Evolutionary conservation across 2,888 invertebrate species (phyloP).

Genomic region (Dione vanillae): DNA sequence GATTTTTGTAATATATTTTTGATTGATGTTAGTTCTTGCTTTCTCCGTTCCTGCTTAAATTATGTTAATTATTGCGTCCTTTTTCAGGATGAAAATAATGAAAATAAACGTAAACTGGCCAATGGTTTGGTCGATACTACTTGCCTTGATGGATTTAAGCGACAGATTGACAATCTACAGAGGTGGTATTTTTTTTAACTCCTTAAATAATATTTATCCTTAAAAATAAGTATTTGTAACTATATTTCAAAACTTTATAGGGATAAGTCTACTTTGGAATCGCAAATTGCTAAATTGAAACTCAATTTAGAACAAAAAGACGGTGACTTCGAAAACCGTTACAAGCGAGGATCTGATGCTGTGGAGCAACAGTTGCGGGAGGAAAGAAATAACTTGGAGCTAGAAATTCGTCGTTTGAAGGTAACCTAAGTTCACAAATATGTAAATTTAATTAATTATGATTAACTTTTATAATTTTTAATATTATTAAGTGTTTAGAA

Average conservation of each 20-base stretch:
- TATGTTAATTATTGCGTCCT: no score
- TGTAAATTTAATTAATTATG: no score
- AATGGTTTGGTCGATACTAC: constrained; percentile 81
- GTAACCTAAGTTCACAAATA: no score
- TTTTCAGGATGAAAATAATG: constrained; percentile 78
- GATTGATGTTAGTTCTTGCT: no score
- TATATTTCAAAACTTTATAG: constrained; percentile 60
- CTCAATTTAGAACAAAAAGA: constrained; percentile 86
- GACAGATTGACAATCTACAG: constrained; percentile 88
- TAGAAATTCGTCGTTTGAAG: constrained; percentile 89
- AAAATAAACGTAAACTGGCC: constrained; percentile 78
- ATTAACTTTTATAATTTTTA: no score
- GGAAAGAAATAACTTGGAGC: constrained; percentile 90
- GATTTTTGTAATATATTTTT: no score
- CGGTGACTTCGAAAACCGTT: constrained; percentile 86
- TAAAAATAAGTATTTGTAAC: no score
- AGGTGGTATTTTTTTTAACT: constrained; percentile 69
- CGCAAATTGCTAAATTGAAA: constrained; percentile 88
- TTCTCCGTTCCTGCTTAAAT: no score
- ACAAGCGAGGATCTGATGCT: constrained; percentile 87
- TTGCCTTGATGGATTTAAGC: constrained; percentile 86
- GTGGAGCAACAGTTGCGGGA: constrained; percentile 90
- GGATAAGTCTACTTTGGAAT: constrained; percentile 88
- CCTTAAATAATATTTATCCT: no score
- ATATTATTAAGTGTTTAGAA: no score